Percentiles rank a stretch among this genome's conserved stretches.
phyloP scores from a whole-genome alignment of 2,888 invertebrate genomes.

The Brachypalpus laphriformis region DNA sequence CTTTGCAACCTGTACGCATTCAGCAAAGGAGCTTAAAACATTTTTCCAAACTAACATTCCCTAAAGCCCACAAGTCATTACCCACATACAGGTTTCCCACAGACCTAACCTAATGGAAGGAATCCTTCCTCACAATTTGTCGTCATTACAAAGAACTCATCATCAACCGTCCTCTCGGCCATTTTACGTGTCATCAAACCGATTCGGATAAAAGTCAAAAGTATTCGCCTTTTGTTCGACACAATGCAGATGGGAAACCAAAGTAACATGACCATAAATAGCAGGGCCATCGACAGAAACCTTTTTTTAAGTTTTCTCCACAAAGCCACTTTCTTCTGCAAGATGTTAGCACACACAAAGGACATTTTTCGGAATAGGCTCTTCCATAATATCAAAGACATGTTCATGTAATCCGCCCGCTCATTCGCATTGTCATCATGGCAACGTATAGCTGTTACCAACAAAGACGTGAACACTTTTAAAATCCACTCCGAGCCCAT shows the following conservation, averaged over 20 bases:
- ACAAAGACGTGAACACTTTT: constrained; percentile 53
- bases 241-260: constrained; percentile 58
- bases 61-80: background rate
- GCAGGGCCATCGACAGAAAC: constrained; percentile 6
- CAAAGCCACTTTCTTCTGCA: constrained; percentile 1
- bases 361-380: constrained; percentile 41
- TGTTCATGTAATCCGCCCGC: constrained; percentile 41
- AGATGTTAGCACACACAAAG: constrained; percentile 39
- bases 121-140: constrained; percentile 39
- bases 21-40: background rate
- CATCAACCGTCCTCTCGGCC: constrained; percentile 33
- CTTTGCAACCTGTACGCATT: background rate
- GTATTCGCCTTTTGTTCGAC: constrained; percentile 26
- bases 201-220: constrained; percentile 41
- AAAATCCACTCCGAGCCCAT: constrained; percentile 54
- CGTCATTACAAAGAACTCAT: constrained; percentile 12
- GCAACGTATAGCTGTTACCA: constrained; percentile 17
- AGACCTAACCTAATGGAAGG: background rate
- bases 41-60: background rate
- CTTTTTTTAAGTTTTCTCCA: constrained; percentile 17
- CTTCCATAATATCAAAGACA: constrained; percentile 43
- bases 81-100: background rate
- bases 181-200: constrained; percentile 55
- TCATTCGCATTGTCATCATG: constrained; percentile 35
- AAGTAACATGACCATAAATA: constrained; percentile 44